These are phyloP conservation scores for Aleiodes alternator DNA, from an alignment of 2,888 invertebrate genomes.

Conservation along the genomic window DNA sequence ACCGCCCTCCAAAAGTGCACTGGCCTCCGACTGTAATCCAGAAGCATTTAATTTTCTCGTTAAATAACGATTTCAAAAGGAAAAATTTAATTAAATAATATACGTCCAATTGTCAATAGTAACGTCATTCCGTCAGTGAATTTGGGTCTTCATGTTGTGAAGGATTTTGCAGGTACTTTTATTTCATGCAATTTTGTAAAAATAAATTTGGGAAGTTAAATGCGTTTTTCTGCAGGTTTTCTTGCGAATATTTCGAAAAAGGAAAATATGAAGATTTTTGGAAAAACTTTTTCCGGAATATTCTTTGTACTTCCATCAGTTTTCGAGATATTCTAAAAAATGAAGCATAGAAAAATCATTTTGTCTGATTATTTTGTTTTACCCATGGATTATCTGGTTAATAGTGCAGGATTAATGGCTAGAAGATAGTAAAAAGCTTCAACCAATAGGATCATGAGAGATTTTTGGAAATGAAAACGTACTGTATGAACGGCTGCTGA, in stretches of 20 bases:
- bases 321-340: too few relatives aligned
- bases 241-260: too few relatives aligned
- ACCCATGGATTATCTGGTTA: too few relatives aligned
- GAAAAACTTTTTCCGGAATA: too few relatives aligned
- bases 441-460: neutral
- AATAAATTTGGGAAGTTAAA: constrained; percentile 19
- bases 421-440: too few relatives aligned
- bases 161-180: constrained; percentile 36
- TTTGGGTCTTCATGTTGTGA: constrained; percentile 45
- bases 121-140: neutral
- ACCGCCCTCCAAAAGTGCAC: constrained; percentile 66
- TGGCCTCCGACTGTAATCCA: constrained; percentile 70
- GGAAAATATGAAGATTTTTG: too few relatives aligned
- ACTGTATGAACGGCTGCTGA: constrained; percentile 82
- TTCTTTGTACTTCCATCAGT: too few relatives aligned
- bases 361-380: too few relatives aligned
- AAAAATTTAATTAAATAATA: constrained; percentile 20
- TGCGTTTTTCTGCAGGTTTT: constrained; percentile 17
- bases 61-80: neutral
- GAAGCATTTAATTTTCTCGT: neutral
- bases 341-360: too few relatives aligned
- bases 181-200: neutral
- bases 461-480: constrained; percentile 69
- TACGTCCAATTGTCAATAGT: too few relatives aligned
- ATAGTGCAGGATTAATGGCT: too few relatives aligned